phyloP scores from a whole-genome alignment of 2,888 invertebrate species.

The Hirtodrosophila alboralis region DNA sequence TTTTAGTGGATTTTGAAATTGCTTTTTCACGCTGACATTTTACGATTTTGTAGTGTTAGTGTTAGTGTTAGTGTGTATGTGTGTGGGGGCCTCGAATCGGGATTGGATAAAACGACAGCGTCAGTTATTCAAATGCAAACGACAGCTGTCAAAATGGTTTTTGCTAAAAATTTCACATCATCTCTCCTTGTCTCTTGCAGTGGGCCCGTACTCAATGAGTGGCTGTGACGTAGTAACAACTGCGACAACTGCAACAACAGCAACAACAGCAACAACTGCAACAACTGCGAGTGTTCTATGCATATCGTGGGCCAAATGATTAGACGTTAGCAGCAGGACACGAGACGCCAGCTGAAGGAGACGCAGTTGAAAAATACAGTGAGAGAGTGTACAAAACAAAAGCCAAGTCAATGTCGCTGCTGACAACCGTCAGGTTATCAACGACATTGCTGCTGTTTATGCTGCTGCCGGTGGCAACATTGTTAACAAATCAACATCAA shows the following conservation, averaged over 20 bases:
- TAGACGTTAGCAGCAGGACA: constrained; percentile 25
- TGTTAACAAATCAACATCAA: constrained; percentile 36
- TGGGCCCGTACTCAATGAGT: constrained; percentile 49
- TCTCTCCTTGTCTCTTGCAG: constrained; percentile 33
- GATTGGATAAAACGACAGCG: constrained; percentile 43
- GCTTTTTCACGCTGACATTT: constrained; percentile 77
- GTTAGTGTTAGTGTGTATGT: constrained; percentile 1
- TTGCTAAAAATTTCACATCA: constrained; percentile 62
- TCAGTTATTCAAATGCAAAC: constrained; percentile 80
- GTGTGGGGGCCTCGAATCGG: constrained; percentile 1
- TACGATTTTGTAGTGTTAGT: constrained; percentile 54
- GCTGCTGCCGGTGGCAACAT: constrained; percentile 46
- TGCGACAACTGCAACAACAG: constrained; percentile 10
- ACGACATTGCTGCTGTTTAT: constrained; percentile 61
- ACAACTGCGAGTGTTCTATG: constrained; percentile 25
- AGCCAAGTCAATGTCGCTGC: constrained; percentile 73
- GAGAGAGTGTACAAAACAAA: constrained; percentile 29
- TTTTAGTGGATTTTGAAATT: constrained; percentile 77
- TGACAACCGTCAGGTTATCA: constrained; percentile 54
- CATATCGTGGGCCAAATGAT: constrained; percentile 55
- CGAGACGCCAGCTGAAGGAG: constrained; percentile 11
- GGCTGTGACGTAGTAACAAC: constrained; percentile 33
- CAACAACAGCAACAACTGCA: constrained; percentile 16
- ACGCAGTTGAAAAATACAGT: constrained; percentile 19
- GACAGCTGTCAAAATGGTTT: constrained; percentile 77